These are phyloP conservation scores for Eristalis arbustorum DNA, from an alignment of 2,888 invertebrate species.

Conservation along the genomic window DNA sequence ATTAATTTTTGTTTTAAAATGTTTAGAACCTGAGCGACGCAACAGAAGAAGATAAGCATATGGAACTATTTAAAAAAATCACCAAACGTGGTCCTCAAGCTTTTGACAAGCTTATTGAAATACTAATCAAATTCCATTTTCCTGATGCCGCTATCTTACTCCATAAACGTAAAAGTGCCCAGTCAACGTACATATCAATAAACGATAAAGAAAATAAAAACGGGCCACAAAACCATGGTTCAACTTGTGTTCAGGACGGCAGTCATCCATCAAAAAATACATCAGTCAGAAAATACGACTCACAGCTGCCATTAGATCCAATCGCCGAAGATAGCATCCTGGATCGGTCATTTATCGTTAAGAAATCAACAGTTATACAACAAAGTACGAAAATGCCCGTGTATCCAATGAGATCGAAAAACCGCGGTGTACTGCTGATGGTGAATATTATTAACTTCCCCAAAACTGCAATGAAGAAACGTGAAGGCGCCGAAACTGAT, in stretches of 20 bases:
- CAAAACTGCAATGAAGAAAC: constrained; percentile 76
- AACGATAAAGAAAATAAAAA: constrained; percentile 14
- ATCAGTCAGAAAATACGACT: constrained; percentile 21
- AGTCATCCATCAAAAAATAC: constrained; percentile 41
- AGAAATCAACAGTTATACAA: constrained; percentile 73
- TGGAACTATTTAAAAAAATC: constrained; percentile 82
- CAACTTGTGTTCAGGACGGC: constrained; percentile 1
- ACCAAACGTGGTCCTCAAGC: constrained; percentile 83
- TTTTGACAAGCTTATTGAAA: constrained; percentile 81
- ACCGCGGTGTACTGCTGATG: constrained; percentile 83
- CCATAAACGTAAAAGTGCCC: constrained; percentile 28
- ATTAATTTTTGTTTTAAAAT: background rate
- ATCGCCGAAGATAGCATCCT: constrained; percentile 67
- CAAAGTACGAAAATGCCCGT: constrained; percentile 72
- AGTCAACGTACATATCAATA: constrained; percentile 49
- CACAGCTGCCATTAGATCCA: constrained; percentile 65
- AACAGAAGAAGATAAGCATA: constrained; percentile 71
- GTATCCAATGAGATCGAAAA: constrained; percentile 81
- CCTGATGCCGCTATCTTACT: constrained; percentile 73
- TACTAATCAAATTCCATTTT: constrained; percentile 73
- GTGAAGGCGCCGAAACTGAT: constrained; percentile 84
- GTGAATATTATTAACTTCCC: constrained; percentile 84
- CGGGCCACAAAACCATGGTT: background rate
- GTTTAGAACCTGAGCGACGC: constrained; percentile 7
- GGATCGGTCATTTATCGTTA: constrained; percentile 67